phyloP scores from a whole-genome alignment of 2,888 invertebrate species.

The Molorchus minor region DNA sequence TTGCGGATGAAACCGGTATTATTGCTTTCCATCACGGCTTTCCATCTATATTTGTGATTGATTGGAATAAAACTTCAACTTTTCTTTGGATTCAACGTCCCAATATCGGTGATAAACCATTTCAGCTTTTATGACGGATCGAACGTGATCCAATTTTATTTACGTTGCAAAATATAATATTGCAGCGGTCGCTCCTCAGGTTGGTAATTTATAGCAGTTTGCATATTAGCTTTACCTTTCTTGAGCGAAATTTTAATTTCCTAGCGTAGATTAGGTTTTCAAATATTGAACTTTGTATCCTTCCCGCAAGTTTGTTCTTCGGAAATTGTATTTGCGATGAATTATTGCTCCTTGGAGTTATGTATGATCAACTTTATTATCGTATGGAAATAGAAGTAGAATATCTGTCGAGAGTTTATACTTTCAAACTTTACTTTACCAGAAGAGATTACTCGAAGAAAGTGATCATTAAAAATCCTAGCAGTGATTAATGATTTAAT shows the following conservation, averaged over 20 bases:
- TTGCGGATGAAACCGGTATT: no score
- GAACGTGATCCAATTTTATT: constrained; percentile 28
- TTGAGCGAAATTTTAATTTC: constrained; percentile 16
- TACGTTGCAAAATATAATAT: constrained; percentile 5
- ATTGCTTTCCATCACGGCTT: no score
- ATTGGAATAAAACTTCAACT: background rate
- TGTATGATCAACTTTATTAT: no score
- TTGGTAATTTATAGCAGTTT: constrained; percentile 8
- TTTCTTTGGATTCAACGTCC: background rate
- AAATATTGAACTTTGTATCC: background rate
- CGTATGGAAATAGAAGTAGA: no score
- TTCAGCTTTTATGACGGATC: constrained; percentile 22
- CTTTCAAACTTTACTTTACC: no score
- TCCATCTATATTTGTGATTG: constrained; percentile 17
- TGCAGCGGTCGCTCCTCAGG: background rate
- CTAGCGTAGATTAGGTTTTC: constrained; percentile 5
- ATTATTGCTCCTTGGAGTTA: background rate
- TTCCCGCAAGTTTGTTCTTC: background rate
- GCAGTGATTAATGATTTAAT: no score
- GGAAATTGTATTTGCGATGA: constrained; percentile 9
- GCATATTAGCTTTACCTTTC: background rate
- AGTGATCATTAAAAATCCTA: no score
- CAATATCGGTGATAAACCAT: constrained; percentile 14
- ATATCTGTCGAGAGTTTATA: no score
- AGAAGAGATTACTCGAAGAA: no score